Conservation (phyloP, 1,140 invertebrate genomes). For the Microplitis mediator region DNA sequence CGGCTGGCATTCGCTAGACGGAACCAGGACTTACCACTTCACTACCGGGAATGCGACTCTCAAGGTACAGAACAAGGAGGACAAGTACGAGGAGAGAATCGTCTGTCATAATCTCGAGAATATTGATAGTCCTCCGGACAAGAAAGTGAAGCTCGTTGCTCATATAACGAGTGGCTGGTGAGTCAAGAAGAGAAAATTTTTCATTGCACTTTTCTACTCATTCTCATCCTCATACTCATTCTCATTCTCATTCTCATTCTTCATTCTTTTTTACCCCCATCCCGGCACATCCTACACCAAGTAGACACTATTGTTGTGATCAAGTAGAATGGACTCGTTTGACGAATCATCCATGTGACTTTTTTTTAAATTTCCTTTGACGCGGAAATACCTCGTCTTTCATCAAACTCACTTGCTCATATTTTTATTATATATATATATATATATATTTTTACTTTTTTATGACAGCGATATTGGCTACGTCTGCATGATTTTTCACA, state of each 20-base stretch:
- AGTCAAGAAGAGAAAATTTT: slow-evolving; percentile 34
- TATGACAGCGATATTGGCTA: slow-evolving; percentile 67
- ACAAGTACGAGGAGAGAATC: slow-evolving; percentile 56
- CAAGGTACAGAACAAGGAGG: slow-evolving; percentile 41
- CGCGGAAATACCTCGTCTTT: slow-evolving; percentile 6
- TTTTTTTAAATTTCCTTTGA: slow-evolving; percentile 23
- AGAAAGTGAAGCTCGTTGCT: slow-evolving; percentile 58
- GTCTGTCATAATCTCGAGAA: slow-evolving; percentile 58
- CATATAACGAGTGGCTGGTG: slow-evolving; percentile 66
- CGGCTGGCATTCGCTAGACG: slow-evolving; percentile 67
- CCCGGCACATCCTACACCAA: too few relatives aligned
- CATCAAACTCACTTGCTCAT: background rate
- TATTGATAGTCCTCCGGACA: slow-evolving; percentile 42
- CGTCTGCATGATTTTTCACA: slow-evolving; percentile 67
- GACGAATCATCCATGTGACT: slow-evolving; percentile 1
- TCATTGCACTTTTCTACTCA: slow-evolving; percentile 9
- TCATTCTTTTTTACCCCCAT: background rate
- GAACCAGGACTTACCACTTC: slow-evolving; percentile 63
- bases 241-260: background rate
- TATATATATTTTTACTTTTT: slow-evolving; percentile 30
- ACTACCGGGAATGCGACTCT: slow-evolving; percentile 64
- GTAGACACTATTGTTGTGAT: background rate
- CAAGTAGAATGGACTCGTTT: slow-evolving; percentile 8
- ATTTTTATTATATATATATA: background rate
- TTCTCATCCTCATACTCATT: background rate